Evolutionary conservation across 2,797 vertebrate genomes (phyloP).

Genomic region (Anguilla marmorata): DNA sequence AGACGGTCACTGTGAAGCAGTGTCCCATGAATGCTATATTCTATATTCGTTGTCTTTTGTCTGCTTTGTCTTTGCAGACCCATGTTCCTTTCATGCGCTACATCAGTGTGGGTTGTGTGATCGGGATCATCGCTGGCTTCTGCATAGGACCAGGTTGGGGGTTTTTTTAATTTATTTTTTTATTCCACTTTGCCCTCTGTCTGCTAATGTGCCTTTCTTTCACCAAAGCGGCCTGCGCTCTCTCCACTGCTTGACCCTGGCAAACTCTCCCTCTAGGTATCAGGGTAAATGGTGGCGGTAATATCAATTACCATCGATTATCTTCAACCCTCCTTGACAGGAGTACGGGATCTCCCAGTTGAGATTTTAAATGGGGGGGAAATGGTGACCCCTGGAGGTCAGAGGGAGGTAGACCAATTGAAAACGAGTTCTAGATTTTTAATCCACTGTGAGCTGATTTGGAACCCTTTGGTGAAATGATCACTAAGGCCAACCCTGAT

Average conservation of each 20-base stretch:
- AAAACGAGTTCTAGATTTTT: neutral
- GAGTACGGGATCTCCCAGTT: neutral
- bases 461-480: neutral
- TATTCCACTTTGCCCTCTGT: neutral
- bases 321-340: neutral
- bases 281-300: constrained; percentile 9
- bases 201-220: constrained; percentile 24
- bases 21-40: neutral
- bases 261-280: constrained; percentile 13
- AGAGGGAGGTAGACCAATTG: neutral
- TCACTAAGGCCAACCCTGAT: neutral
- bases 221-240: neutral
- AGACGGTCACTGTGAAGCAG: neutral
- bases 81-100: constrained; percentile 78
- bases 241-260: neutral
- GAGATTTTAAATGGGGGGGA: neutral
- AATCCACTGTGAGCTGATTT: neutral
- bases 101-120: constrained; percentile 77
- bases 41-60: neutral
- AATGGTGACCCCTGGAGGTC: constrained; percentile 31
- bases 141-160: constrained; percentile 87
- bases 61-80: constrained; percentile 50
- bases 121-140: constrained; percentile 88
- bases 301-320: constrained; percentile 31
- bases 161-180: constrained; percentile 6